phyloP scores from a whole-genome alignment of 2,797 vertebrate species.

The Pygocentrus nattereri region DNA sequence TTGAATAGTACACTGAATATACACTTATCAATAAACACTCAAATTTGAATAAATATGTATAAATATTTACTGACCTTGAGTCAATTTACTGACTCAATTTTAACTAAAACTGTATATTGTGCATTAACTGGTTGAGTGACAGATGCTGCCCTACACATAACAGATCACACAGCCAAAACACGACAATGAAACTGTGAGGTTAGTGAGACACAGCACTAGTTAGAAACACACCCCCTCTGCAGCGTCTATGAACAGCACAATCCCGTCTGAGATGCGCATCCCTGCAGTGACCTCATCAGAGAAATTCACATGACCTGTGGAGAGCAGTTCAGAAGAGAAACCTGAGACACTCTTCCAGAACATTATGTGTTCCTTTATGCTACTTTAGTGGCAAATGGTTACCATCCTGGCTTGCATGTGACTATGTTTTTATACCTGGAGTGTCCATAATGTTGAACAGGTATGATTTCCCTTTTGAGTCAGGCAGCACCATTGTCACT shows the following conservation, averaged over 20 bases:
- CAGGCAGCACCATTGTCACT: conserved; percentile 95
- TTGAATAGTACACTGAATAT: no score
- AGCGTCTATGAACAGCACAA: conserved; percentile 97
- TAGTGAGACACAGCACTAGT: not conserved
- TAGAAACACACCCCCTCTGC: conserved; percentile 97
- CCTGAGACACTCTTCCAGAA: not conserved
- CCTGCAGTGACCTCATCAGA: conserved; percentile 97
- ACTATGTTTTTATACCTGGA: conserved; percentile 81
- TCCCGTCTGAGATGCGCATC: conserved; percentile 93
- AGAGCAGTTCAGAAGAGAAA: not conserved
- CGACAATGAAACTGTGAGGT: no score
- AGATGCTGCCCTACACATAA: not conserved
- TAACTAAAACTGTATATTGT: no score
- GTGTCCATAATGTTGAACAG: conserved; percentile 99
- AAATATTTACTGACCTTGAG: no score
- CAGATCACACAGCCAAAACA: no score
- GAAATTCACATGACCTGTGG: conserved; percentile 95
- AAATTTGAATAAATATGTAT: no score
- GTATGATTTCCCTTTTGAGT: conserved; percentile 97
- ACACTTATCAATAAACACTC: no score
- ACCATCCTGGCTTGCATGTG: not conserved
- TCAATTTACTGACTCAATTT: no score
- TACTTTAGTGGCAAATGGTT: no score
- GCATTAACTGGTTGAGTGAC: not conserved
- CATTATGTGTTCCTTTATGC: no score